A percentile compares a stretch with the other conserved stretches of the same genome.
These are phyloP conservation scores for Drosophila oshimai DNA, from an alignment of 1,140 invertebrate species.

Conservation along the genomic window DNA sequence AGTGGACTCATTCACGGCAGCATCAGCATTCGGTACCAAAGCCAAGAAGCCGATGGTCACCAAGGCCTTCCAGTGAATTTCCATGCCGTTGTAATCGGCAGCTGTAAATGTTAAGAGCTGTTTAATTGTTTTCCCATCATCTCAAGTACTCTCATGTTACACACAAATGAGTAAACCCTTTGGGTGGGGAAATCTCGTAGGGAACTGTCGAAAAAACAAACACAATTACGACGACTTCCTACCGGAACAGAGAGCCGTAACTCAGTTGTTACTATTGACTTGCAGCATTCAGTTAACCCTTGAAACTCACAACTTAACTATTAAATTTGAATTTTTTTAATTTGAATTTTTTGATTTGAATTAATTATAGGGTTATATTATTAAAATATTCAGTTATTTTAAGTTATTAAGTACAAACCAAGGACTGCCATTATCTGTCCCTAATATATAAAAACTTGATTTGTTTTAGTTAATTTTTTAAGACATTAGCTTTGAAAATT, in stretches of 20 bases:
- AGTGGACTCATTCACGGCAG: slow-evolving; percentile 33
- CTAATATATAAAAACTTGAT: too few species aligned
- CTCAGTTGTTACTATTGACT: background rate
- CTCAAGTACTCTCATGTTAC: background rate
- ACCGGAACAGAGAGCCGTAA: slow-evolving; percentile 19
- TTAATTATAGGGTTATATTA: too few species aligned
- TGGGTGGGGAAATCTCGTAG: too few species aligned
- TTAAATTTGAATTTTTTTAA: background rate
- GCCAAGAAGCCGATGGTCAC: background rate
- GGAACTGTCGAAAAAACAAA: too few species aligned
- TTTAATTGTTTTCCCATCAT: slow-evolving; percentile 7
- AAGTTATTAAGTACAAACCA: too few species aligned
- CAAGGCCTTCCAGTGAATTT: background rate
- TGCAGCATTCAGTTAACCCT: slow-evolving; percentile 1
- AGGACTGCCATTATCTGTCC: too few species aligned
- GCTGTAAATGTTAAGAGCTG: slow-evolving; percentile 5
- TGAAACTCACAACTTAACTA: background rate
- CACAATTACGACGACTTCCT: slow-evolving; percentile 33
- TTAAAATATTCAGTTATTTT: too few species aligned
- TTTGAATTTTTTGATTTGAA: too few species aligned
- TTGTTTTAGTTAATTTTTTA: too few species aligned
- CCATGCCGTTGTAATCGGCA: slow-evolving; percentile 14
- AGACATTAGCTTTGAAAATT: too few species aligned
- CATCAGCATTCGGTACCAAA: background rate
- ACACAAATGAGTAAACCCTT: background rate